phyloP scores from a whole-genome alignment of 2,797 vertebrate species.

The Tamandua tetradactyla region DNA sequence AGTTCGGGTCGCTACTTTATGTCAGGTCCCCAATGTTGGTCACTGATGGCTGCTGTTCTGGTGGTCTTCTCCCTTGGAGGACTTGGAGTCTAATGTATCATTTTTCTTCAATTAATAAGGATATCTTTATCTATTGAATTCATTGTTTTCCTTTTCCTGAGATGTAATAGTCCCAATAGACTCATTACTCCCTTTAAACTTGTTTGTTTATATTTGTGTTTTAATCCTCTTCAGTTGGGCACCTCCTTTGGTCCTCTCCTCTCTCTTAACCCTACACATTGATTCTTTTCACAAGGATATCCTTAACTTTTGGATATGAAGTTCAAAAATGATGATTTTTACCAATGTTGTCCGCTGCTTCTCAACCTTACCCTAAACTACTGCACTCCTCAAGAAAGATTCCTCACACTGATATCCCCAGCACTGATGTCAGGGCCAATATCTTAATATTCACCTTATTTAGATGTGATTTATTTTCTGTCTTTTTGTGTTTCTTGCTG shows the following conservation, averaged over 20 bases:
- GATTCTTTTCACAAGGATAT: background rate
- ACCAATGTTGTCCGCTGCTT: background rate
- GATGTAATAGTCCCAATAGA: background rate
- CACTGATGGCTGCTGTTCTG: background rate
- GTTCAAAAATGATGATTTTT: background rate
- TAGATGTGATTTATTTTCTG: background rate
- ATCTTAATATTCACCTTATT: background rate
- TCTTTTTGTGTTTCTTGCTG: background rate
- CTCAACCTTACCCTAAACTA: background rate
- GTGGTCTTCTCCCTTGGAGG: background rate
- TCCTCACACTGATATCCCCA: too few species aligned
- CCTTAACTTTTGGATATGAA: background rate
- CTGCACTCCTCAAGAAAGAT: background rate
- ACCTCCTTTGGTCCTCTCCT: background rate
- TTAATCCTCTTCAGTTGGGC: background rate
- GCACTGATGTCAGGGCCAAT: background rate
- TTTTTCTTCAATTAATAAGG: background rate
- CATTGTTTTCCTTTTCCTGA: background rate
- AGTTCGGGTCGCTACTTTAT: background rate
- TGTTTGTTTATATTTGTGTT: background rate
- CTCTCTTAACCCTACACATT: background rate
- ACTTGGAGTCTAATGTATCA: background rate
- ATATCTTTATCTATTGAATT: background rate
- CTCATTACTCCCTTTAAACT: background rate
- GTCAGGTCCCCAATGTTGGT: background rate